Conservation (phyloP, 2,888 invertebrate species). For the Rhagophthalmus giganteus region DNA sequence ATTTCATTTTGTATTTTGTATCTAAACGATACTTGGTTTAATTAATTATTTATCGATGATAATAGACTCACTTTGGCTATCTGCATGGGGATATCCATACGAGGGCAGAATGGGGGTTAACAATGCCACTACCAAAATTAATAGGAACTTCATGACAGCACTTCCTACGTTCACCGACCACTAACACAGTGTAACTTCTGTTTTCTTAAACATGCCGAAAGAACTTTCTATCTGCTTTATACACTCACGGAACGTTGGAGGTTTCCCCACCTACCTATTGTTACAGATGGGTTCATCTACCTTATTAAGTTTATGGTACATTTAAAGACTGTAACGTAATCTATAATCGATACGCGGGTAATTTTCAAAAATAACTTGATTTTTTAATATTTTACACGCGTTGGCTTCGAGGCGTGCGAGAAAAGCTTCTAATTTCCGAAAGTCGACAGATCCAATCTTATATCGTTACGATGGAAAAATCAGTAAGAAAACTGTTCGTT, state of each 20-base stretch:
- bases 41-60: not conserved
- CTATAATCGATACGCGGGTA: too few species aligned
- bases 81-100: constrained; percentile 39
- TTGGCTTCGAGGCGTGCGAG: too few species aligned
- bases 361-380: too few species aligned
- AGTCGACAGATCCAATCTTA: too few species aligned
- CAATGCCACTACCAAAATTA: constrained; percentile 35
- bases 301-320: too few species aligned
- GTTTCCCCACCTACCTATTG: constrained; percentile 43
- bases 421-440: too few species aligned
- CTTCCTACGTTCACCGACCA: constrained; percentile 44
- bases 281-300: constrained; percentile 45
- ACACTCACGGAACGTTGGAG: constrained; percentile 39
- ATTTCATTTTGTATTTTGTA: too few species aligned
- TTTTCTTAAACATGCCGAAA: constrained; percentile 40
- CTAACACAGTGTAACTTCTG: constrained; percentile 37
- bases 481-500: too few species aligned
- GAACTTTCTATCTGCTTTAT: constrained; percentile 48
- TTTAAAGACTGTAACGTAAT: too few species aligned
- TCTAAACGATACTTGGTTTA: not conserved
- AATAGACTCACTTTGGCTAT: constrained; percentile 45
- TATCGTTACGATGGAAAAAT: too few species aligned
- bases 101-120: constrained; percentile 28
- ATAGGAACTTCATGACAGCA: constrained; percentile 43
- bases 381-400: too few species aligned